These are phyloP conservation scores for Mesorhabditis spiculigera DNA, from an alignment of 2,888 invertebrate genomes.

Conservation along the genomic window DNA sequence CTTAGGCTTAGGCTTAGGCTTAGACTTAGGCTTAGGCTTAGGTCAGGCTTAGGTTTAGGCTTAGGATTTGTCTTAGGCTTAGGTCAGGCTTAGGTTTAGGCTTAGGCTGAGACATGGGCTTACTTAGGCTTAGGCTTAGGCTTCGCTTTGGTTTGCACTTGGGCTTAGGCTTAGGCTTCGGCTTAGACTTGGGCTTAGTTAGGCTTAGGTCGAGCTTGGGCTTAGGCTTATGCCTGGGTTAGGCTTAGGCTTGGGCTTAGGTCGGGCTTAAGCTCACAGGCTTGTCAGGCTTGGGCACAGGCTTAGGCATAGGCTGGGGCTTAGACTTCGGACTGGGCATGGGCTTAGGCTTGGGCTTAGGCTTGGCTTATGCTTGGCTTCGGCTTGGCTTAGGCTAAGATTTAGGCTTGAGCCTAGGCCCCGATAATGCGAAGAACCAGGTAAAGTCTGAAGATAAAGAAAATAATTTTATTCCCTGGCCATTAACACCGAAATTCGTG, in stretches of 20 bases:
- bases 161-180: background rate
- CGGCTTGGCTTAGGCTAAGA: too few species aligned
- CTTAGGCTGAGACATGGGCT: background rate
- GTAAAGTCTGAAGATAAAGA: too few species aligned
- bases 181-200: background rate
- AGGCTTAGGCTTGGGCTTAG: conserved; percentile 1
- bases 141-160: background rate
- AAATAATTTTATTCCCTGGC: too few species aligned
- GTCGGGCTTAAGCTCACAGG: background rate
- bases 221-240: background rate
- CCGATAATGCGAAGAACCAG: too few species aligned
- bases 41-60: conserved; percentile 1
- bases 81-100: conserved; percentile 3
- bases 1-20: background rate
- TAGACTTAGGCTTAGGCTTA: background rate
- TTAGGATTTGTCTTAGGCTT: background rate
- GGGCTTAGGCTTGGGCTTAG: background rate
- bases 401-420: too few species aligned
- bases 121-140: conserved; percentile 1
- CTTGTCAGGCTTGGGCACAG: background rate
- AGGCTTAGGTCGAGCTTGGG: background rate
- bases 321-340: background rate
- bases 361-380: background rate
- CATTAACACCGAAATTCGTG: too few species aligned
- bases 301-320: too few species aligned